Base-by-base conservation (phyloP, 2,888 invertebrate species). In the Oasisia sp. region DNA sequence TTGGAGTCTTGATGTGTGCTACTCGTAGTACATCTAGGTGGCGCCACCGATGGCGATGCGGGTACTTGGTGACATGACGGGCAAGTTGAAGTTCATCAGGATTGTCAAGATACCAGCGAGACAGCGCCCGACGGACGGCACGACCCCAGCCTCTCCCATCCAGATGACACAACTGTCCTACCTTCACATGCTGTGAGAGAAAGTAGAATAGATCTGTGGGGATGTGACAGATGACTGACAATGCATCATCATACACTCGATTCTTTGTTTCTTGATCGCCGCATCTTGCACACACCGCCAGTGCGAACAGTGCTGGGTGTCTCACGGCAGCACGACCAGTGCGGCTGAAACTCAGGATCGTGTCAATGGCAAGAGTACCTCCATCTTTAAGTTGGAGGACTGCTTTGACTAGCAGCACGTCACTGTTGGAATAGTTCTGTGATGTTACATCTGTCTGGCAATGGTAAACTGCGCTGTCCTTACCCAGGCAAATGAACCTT, bases 201-300 rank as follows among this genome's bases (percentile, higher is more conserved):
- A 74, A 74, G 74, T 74, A 74, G 74, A 74, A 74, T 19, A 74
- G n/a, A 74, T 74, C 74, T 74, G 74, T 74, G 74, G 74, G 74
- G 14, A 74, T 74, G 74, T 7, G 74, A 74, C 74, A 74, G 19
- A 74, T 7, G 27, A 27, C 74, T n/a, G 27, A n/a, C 74, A 74
- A 27, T 74, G 74, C 74, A 7, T 74, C 74, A 7, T 74, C 74
- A 74, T 74, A 74, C 27, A 27, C 74, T 27, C 19, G 3, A n/a
- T 19, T 74, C 74, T 74, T 74, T 74, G 74, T 74, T 7, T 74
- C 74, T 74, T 19, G 74, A 27, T 74, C 74, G 27, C 74, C 27
- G 27, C 74, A n/a, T 19, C 74, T 19, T 74, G 74, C 74, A 74
- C 74, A 74, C 74, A 74, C 74, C 5, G 74, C 74, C 74, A 74